These are phyloP conservation scores for Gastracanthus pulcherrimus DNA, from an alignment of 2,888 invertebrate species.

Conservation along the genomic window DNA sequence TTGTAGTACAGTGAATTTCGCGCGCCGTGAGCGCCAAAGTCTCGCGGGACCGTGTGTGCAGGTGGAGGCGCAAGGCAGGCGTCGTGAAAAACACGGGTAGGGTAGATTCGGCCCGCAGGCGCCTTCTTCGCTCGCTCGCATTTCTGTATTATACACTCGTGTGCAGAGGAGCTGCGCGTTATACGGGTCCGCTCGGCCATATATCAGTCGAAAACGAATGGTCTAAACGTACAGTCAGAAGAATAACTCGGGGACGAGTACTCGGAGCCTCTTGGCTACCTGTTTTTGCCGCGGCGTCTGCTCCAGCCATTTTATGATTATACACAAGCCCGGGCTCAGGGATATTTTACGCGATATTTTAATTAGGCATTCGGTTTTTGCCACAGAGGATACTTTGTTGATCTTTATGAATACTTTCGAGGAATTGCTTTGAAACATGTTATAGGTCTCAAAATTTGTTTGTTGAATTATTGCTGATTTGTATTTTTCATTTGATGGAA, in stretches of 20 bases:
- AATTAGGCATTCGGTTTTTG: constrained; percentile 25
- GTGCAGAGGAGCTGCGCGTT: no score
- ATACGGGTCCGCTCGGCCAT: constrained; percentile 67
- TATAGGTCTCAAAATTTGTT: neutral
- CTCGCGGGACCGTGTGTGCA: neutral
- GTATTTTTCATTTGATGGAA: no score
- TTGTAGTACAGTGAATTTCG: no score
- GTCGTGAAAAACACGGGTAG: neutral
- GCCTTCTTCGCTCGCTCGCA: no score
- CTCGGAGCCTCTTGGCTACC: constrained; percentile 11
- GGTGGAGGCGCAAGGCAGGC: constrained; percentile 10
- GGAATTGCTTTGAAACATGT: neutral
- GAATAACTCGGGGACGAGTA: constrained; percentile 61
- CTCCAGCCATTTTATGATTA: constrained; percentile 1
- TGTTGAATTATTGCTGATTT: neutral
- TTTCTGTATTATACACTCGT: no score
- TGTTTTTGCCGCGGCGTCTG: constrained; percentile 15
- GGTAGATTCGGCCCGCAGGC: constrained; percentile 9
- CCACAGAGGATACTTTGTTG: neutral
- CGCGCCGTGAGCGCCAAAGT: no score
- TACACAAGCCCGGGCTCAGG: neutral
- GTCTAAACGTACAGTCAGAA: constrained; percentile 64
- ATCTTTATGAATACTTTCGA: neutral
- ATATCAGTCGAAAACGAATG: constrained; percentile 71
- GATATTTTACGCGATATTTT: constrained; percentile 27